phyloP scores from a whole-genome alignment of 35 echinoderm and acorn worm genomes.

The Lytechinus pictus region DNA sequence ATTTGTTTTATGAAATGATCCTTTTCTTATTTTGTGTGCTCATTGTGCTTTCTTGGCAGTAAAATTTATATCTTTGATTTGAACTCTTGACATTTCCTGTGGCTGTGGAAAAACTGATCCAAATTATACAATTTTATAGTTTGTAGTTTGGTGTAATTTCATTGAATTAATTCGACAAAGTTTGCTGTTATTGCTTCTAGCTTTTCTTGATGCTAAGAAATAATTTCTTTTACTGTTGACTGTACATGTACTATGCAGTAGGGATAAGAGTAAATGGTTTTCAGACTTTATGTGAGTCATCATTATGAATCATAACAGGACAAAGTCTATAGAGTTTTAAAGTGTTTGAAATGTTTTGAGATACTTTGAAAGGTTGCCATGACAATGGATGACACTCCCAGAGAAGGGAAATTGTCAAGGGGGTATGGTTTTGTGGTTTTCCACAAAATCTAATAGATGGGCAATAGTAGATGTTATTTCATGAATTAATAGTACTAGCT shows the following conservation, averaged over 20 bases:
- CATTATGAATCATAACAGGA: not conserved
- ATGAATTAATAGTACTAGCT: not conserved
- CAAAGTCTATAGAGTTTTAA: not conserved
- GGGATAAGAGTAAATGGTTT: not conserved
- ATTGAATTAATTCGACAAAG: too few relatives aligned
- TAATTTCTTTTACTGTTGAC: not conserved
- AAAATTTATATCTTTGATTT: too few relatives aligned
- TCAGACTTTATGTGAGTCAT: not conserved
- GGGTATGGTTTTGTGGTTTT: constrained; percentile 1
- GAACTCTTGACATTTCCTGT: too few relatives aligned
- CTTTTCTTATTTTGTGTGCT: too few relatives aligned
- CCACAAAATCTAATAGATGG: not conserved
- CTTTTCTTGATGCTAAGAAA: too few relatives aligned
- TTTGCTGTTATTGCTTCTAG: too few relatives aligned
- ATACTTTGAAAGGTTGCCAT: not conserved
- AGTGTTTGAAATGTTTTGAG: not conserved
- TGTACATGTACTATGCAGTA: not conserved
- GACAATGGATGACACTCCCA: not conserved
- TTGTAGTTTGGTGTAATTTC: too few relatives aligned
- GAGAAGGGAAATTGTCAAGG: not conserved
- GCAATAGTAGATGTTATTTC: not conserved
- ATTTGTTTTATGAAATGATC: too few relatives aligned
- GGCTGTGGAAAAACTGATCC: too few relatives aligned
- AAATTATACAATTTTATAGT: too few relatives aligned
- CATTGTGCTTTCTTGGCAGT: too few relatives aligned